Conservation (phyloP, 2,113 vertebrate species). For the Microcebus tavaratra region DNA sequence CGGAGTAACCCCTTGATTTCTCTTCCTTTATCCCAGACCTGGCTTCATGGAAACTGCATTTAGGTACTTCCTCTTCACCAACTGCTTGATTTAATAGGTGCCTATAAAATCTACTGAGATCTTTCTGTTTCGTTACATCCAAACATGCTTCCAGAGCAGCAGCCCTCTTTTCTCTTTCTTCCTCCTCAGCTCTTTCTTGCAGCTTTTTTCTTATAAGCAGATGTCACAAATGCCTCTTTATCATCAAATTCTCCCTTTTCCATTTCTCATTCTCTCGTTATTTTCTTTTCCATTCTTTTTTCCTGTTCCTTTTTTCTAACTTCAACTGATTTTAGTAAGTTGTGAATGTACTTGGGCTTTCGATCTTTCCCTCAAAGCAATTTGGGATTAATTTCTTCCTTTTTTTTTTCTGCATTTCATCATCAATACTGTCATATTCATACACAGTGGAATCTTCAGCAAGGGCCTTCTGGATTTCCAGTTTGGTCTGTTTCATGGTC, state of each 20-base stretch:
- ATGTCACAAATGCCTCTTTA: conserved; percentile 97
- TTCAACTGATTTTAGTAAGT: conserved; percentile 93
- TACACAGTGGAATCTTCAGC: too few species aligned
- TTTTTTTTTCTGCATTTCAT: too few species aligned
- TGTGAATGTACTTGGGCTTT: conserved; percentile 96
- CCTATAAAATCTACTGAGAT: too few species aligned
- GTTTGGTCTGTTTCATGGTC: too few species aligned
- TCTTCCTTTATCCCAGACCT: conserved; percentile 85
- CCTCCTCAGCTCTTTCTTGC: conserved; percentile 93
- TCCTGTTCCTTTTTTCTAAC: conserved; percentile 98
- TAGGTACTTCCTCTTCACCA: too few species aligned
- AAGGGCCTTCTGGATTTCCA: too few species aligned
- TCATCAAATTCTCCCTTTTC: conserved; percentile 95
- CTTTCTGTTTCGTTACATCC: too few species aligned
- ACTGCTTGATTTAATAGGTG: too few species aligned
- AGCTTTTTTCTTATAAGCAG: conserved; percentile 95
- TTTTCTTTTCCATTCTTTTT: conserved; percentile 94
- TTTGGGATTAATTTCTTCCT: too few species aligned
- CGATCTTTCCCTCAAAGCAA: too few species aligned
- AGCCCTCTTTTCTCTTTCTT: conserved; percentile 89
- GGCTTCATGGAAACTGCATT: too few species aligned
- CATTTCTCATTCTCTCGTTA: conserved; percentile 96
- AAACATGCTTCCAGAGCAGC: conserved; percentile 87
- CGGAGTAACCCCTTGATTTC: conserved; percentile 72
- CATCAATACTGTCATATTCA: too few species aligned